Evolutionary conservation across 2,113 vertebrate genomes (phyloP).

Genomic region (Solenodon paradoxus): DNA sequence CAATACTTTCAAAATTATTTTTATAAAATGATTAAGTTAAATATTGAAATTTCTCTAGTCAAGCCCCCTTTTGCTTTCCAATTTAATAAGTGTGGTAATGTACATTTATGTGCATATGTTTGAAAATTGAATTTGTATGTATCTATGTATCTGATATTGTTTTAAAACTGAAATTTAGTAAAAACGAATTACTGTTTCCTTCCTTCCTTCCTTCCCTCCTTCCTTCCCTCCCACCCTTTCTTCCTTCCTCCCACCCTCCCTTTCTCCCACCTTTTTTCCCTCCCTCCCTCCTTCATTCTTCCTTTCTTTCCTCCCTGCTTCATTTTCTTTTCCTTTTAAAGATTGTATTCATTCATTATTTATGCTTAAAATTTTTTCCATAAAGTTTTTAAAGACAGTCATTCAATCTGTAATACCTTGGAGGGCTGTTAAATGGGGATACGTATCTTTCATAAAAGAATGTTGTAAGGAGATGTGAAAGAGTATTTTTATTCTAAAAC

Average conservation of each 20-base stretch:
- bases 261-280: too few relatives aligned
- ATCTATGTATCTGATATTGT: too few relatives aligned
- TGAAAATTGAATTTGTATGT: not conserved
- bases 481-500: constrained; percentile 18
- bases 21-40: constrained; percentile 22
- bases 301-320: not conserved
- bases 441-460: not conserved
- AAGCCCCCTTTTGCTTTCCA: not conserved
- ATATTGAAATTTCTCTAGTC: constrained; percentile 14
- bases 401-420: not conserved
- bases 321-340: not conserved
- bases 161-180: constrained; percentile 25
- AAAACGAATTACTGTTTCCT: not conserved
- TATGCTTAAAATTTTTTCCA: not conserved
- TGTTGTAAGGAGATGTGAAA: not conserved
- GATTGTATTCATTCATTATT: constrained; percentile 37
- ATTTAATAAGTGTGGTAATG: constrained; percentile 17
- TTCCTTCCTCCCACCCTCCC: too few relatives aligned
- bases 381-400: not conserved
- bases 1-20: not conserved
- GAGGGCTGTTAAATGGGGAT: not conserved
- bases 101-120: not conserved
- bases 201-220: not conserved
- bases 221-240: not conserved
- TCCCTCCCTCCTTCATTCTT: not conserved